Percentiles rank a stretch among this genome's conserved stretches.
Conservation (phyloP, 2,113 vertebrate species). For the Odocoileus virginianus region DNA sequence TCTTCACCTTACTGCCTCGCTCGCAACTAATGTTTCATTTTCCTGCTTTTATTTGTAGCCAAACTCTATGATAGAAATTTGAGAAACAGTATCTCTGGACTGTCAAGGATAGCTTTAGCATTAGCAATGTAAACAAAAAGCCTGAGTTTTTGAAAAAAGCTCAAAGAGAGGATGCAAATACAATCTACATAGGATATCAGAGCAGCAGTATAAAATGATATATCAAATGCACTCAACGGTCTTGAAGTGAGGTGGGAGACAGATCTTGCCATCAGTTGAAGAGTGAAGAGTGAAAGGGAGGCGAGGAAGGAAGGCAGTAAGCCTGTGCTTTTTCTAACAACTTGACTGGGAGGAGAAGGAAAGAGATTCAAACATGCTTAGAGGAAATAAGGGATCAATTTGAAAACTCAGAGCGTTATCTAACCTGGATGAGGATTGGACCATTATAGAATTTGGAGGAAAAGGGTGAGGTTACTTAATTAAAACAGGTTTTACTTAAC, state of each 20-base stretch:
- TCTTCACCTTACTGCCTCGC: background rate
- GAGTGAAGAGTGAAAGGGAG: background rate
- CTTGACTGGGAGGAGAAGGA: background rate
- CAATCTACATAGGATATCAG: background rate
- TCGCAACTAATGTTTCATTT: background rate
- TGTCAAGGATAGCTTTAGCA: background rate
- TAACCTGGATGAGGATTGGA: background rate
- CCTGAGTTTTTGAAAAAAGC: background rate
- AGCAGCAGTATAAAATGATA: background rate
- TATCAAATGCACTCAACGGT: too few relatives aligned
- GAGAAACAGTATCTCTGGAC: background rate
- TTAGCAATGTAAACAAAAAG: background rate
- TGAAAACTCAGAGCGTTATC: background rate
- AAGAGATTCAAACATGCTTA: background rate
- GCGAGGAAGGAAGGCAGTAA: background rate
- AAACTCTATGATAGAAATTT: background rate
- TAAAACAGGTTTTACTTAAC: background rate
- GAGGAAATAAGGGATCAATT: background rate
- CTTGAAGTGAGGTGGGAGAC: background rate
- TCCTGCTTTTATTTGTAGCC: slow-evolving; percentile 9
- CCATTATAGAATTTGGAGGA: background rate
- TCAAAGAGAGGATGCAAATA: background rate
- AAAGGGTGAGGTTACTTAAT: background rate
- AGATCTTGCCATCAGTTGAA: background rate
- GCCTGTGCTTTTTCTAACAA: background rate